Percentiles rank a stretch among this genome's conserved stretches.
These are phyloP conservation scores for Zaprionus ornatus DNA, from an alignment of 1,140 invertebrate genomes.

Conservation along the genomic window DNA sequence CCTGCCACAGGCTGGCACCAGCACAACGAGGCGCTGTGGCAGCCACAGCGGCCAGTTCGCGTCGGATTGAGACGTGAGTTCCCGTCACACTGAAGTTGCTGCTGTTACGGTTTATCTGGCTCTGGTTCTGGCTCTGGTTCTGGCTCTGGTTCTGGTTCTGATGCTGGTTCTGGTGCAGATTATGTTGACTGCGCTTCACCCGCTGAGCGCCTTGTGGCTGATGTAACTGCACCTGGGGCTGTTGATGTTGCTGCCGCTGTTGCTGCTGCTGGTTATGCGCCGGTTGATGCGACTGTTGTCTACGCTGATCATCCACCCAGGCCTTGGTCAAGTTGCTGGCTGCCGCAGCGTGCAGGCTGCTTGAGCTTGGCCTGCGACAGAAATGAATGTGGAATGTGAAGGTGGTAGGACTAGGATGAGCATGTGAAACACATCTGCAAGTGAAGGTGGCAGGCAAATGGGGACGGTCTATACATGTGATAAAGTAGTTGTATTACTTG, in stretches of 20 bases:
- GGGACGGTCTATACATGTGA: neutral
- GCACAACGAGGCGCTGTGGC: conserved; percentile 37
- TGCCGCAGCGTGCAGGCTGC: neutral
- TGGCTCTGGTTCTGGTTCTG: too few relatives aligned
- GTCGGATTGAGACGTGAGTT: conserved; percentile 7
- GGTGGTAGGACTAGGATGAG: conserved; percentile 8
- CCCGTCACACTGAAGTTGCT: neutral
- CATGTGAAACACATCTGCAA: neutral
- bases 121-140: neutral
- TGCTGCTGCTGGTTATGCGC: conserved; percentile 7
- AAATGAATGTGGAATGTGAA: conserved; percentile 7
- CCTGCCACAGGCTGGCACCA: conserved; percentile 31
- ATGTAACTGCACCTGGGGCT: neutral
- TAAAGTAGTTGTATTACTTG: too few relatives aligned
- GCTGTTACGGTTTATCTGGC: conserved; percentile 4
- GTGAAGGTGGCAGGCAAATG: neutral
- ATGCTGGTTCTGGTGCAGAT: neutral
- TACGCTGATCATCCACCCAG: conserved; percentile 23
- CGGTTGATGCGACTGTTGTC: neutral
- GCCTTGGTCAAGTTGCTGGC: neutral
- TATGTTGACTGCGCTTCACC: neutral
- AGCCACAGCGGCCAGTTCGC: conserved; percentile 52
- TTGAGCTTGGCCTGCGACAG: neutral
- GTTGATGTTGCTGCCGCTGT: neutral
- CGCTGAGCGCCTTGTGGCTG: neutral